Evolutionary conservation across 2,888 invertebrate species (phyloP), one percentile per base, ranked within the genome.

Genomic region (Hypsopygia costalis): DNA sequence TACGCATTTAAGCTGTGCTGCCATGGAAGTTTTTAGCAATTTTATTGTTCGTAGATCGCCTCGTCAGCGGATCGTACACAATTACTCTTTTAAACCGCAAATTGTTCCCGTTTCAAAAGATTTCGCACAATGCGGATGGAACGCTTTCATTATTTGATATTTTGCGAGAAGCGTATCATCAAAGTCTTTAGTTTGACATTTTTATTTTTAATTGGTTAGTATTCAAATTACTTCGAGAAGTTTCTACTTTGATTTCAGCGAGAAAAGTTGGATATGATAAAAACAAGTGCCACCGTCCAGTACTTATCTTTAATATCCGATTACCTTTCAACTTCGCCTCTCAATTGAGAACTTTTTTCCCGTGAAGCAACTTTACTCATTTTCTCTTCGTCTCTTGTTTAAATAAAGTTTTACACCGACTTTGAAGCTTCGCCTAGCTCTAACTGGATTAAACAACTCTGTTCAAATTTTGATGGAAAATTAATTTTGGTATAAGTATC

Each of bases 331-430:
- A 73, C 69, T 75, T 77, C 55, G 63, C 64, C 66, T 66, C 63
- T 62, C 58, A 70, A 72, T 71, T 62, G 58, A 50, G 41, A 77
- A 75, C 61, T 75, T 81, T 81, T 74, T 79, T 70, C 58, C 51
- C 60, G 51, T 58, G 57, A 59, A 55, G 55, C 55, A 86, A 83
- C 83, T 85, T 86, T 85, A 67, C 76, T 83, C 82, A 82, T 87
- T 82, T 83, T 81, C 81, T 73, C 64, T 57, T 70, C 69, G 73
- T 69, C 69, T 72, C 73, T 76, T 72, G 70, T 74, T 75, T 73
- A 79, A 77, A 76, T 69, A 76, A 80, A 80, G 69, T 81, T 80
- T 61, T 47, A 49, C 52, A 54, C 63, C 55, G 66, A 69, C 69
- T 69, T 62, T 59, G 58, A 55, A 66, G 62, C 71, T 65, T 64